Percentiles rank a stretch among this genome's conserved stretches.
phyloP scores from a whole-genome alignment of 2,113 vertebrate genomes.

The Loxodonta africana region DNA sequence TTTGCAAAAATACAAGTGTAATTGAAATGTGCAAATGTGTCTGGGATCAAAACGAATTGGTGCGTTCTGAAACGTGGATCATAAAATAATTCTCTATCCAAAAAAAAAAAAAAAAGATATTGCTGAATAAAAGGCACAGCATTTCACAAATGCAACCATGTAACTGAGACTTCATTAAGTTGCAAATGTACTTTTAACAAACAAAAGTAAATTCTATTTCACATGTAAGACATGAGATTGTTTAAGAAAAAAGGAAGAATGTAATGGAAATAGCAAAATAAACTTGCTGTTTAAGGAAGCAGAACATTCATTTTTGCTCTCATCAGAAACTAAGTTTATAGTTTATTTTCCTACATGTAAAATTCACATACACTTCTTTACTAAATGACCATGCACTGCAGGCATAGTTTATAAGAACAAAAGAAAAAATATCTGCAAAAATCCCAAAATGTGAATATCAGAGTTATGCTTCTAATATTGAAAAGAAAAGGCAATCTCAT shows the following conservation, averaged over 20 bases:
- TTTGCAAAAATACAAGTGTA: slow-evolving; percentile 24
- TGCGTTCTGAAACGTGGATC: slow-evolving; percentile 3
- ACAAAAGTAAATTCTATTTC: slow-evolving; percentile 34
- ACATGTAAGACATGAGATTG: neutral
- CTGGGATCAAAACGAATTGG: neutral
- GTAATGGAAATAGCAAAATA: neutral
- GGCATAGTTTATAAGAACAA: slow-evolving; percentile 22
- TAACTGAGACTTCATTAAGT: neutral
- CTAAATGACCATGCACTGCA: neutral
- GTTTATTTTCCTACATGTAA: slow-evolving; percentile 6
- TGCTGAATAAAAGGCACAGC: neutral
- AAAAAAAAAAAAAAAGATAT: neutral
- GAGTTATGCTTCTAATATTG: neutral
- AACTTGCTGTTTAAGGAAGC: neutral
- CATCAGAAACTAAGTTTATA: neutral
- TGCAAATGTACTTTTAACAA: neutral
- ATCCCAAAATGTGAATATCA: neutral
- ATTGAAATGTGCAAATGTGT: neutral
- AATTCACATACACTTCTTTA: neutral
- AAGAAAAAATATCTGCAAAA: neutral
- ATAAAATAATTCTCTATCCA: neutral
- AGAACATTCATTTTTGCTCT: slow-evolving; percentile 39
- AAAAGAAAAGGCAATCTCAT: neutral
- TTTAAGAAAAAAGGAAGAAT: neutral
- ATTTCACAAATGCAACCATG: neutral